Conservation (phyloP, 2,888 invertebrate species). For the Ametastegia equiseti region DNA sequence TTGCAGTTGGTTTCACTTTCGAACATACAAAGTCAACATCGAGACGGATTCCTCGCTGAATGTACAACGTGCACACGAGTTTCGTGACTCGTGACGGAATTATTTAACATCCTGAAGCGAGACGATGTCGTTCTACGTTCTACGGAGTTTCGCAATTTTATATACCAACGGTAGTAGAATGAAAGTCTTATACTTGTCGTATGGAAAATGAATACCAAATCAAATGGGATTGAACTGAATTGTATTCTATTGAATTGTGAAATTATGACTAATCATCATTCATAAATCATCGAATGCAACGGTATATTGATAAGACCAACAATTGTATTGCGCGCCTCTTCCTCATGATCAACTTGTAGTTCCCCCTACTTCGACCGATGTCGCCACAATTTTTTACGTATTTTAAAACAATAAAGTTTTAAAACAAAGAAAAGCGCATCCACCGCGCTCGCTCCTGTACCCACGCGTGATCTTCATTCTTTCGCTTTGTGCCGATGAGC, state of each 20-base stretch:
- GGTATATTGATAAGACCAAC: background rate
- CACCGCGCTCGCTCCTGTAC: too few species aligned
- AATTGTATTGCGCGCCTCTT: too few species aligned
- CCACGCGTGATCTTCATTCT: too few species aligned
- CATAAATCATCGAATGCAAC: background rate
- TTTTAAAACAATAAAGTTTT: background rate
- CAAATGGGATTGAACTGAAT: too few species aligned
- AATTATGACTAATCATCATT: background rate
- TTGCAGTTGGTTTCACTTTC: slow-evolving; percentile 2
- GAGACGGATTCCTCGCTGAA: background rate
- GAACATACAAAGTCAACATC: background rate
- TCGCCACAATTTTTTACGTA: too few species aligned
- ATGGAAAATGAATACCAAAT: background rate
- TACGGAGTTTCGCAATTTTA: slow-evolving; percentile 38
- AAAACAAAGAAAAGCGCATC: background rate
- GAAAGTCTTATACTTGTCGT: too few species aligned
- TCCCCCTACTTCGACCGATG: too few species aligned
- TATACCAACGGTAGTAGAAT: too few species aligned
- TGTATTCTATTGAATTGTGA: background rate
- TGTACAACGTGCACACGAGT: background rate
- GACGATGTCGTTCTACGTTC: slow-evolving; percentile 1
- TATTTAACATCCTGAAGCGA: slow-evolving; percentile 24
- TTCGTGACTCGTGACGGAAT: slow-evolving; percentile 29
- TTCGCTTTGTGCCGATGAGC: too few species aligned
- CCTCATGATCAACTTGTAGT: too few species aligned